phyloP scores from a whole-genome alignment of 2,797 vertebrate species.

The Etheostoma perlongum region DNA sequence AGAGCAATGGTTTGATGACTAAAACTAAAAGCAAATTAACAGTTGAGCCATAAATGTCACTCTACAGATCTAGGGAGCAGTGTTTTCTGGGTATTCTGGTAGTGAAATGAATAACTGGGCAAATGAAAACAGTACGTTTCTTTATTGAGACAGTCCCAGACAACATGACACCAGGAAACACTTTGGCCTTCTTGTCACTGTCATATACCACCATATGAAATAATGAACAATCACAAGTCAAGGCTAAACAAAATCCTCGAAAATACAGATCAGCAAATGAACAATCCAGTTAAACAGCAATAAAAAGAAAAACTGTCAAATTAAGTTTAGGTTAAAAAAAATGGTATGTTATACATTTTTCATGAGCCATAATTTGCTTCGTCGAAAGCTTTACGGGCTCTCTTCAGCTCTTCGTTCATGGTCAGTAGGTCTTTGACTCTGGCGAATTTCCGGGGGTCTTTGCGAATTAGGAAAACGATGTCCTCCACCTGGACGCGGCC shows the following conservation, averaged over 20 bases:
- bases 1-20: neutral
- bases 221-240: neutral
- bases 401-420: constrained; percentile 98
- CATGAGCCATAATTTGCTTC: constrained; percentile 97
- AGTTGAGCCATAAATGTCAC: neutral
- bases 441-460: constrained; percentile 97
- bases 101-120: neutral
- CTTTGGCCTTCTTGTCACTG: neutral
- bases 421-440: constrained; percentile 97
- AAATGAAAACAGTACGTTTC: neutral
- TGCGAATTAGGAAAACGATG: constrained; percentile 97
- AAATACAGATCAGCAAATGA: neutral
- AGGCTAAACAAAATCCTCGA: neutral
- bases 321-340: too few species aligned
- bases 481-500: constrained; percentile 98
- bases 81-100: neutral
- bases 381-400: constrained; percentile 96
- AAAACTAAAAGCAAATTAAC: neutral
- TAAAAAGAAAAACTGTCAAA: neutral
- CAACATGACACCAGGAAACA: neutral
- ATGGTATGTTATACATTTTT: neutral
- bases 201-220: neutral
- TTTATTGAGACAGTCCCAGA: constrained; percentile 45
- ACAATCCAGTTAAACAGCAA: neutral
- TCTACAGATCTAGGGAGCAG: neutral